phyloP scores from a whole-genome alignment of 2,113 vertebrate species.

The Athene noctua region DNA sequence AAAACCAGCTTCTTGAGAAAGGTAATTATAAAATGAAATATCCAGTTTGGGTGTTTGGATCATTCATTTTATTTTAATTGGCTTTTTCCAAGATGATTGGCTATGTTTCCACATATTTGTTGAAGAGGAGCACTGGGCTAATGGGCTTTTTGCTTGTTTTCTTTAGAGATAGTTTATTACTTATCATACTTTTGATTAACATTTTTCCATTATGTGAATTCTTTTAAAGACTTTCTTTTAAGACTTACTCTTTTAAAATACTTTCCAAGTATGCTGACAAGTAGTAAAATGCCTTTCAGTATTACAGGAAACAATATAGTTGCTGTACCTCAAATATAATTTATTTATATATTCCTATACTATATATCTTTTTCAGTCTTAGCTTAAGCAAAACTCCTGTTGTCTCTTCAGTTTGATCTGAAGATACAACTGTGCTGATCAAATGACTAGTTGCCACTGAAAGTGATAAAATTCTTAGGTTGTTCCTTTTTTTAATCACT shows the following conservation, averaged over 20 bases:
- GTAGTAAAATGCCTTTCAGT: background rate
- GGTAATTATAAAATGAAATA: conserved; percentile 71
- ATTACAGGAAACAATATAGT: background rate
- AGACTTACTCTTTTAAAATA: background rate
- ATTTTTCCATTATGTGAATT: background rate
- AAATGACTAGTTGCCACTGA: background rate
- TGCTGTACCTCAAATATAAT: background rate
- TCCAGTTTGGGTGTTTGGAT: conserved; percentile 48
- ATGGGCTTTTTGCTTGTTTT: conserved; percentile 58
- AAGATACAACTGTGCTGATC: background rate
- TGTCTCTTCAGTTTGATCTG: background rate
- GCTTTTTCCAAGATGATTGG: conserved; percentile 65
- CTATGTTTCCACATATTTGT: conserved; percentile 40
- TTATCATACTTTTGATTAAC: background rate
- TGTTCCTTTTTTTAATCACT: background rate
- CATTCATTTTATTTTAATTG: conserved; percentile 70
- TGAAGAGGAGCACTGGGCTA: conserved; percentile 27
- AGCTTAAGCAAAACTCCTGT: background rate
- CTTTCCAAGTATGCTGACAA: background rate
- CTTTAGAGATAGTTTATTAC: conserved; percentile 42
- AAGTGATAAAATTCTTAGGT: background rate
- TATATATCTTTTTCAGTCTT: background rate
- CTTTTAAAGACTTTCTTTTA: background rate
- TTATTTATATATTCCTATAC: background rate
- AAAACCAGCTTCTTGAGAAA: conserved; percentile 70